Evolutionary conservation across 2,797 vertebrate genomes (phyloP).

Genomic region (Acrossocheilus wenchowensis): DNA sequence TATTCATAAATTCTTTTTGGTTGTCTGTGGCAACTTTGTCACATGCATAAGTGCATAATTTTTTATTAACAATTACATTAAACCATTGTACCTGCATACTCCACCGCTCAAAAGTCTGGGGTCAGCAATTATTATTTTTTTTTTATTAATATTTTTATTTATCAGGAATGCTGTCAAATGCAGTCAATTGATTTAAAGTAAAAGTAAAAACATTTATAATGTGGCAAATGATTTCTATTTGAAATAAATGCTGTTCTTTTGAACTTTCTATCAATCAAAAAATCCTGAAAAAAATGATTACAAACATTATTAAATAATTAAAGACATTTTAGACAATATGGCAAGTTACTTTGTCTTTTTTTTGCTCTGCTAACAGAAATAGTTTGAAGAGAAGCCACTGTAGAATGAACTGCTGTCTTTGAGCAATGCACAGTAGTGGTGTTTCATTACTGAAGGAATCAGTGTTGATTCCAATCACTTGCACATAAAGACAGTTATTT

Average conservation of each 20-base stretch:
- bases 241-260: background rate
- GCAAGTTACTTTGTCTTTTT: background rate
- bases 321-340: too few relatives aligned
- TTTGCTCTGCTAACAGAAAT: background rate
- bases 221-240: background rate
- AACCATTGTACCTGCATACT: background rate
- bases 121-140: background rate
- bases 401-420: background rate
- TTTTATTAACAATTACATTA: background rate
- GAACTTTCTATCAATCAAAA: background rate
- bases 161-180: background rate
- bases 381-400: background rate
- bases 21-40: background rate
- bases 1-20: background rate
- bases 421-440: background rate
- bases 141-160: background rate
- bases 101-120: background rate
- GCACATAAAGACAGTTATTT: background rate
- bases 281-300: background rate
- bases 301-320: background rate
- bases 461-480: background rate
- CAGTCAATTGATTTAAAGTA: background rate
- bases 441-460: background rate
- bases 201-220: background rate
- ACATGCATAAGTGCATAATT: background rate